phyloP scores from a whole-genome alignment of 1,140 invertebrate genomes.

The Drosophila ficusphila region DNA sequence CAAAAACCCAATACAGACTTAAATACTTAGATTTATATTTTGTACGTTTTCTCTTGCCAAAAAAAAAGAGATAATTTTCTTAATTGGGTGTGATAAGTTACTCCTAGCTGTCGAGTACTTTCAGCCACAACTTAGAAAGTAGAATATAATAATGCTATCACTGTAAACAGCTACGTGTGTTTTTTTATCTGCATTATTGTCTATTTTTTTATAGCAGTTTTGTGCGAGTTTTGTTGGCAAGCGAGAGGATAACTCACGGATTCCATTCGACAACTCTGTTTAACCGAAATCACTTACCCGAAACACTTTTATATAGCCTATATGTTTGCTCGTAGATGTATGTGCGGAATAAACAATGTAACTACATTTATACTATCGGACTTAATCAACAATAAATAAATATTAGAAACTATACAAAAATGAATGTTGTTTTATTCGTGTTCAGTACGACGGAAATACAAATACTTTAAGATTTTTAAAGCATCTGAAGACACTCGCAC shows the following conservation, averaged over 20 bases:
- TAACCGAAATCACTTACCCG: not conserved
- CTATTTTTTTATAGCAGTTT: constrained; percentile 26
- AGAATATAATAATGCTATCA: not conserved
- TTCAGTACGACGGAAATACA: not conserved
- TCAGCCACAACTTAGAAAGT: not conserved
- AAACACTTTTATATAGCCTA: not conserved
- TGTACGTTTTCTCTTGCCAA: constrained; percentile 3
- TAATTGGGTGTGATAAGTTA: constrained; percentile 4
- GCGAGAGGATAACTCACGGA: constrained; percentile 8
- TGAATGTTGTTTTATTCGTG: not conserved
- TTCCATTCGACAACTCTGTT: constrained; percentile 22
- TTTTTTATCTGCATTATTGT: constrained; percentile 12
- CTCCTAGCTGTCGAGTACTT: not conserved
- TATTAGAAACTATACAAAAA: constrained; percentile 3
- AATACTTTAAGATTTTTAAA: too few relatives aligned
- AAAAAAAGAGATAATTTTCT: not conserved
- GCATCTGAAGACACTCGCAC: too few relatives aligned
- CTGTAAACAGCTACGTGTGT: constrained; percentile 1
- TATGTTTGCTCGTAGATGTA: not conserved
- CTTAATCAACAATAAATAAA: constrained; percentile 9
- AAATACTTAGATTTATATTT: constrained; percentile 23
- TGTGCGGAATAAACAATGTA: not conserved
- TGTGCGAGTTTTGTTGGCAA: constrained; percentile 1
- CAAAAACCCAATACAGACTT: constrained; percentile 1
- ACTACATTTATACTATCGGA: not conserved